Base-by-base conservation (phyloP, 2,797 vertebrate genomes). In the Manis javanica region DNA sequence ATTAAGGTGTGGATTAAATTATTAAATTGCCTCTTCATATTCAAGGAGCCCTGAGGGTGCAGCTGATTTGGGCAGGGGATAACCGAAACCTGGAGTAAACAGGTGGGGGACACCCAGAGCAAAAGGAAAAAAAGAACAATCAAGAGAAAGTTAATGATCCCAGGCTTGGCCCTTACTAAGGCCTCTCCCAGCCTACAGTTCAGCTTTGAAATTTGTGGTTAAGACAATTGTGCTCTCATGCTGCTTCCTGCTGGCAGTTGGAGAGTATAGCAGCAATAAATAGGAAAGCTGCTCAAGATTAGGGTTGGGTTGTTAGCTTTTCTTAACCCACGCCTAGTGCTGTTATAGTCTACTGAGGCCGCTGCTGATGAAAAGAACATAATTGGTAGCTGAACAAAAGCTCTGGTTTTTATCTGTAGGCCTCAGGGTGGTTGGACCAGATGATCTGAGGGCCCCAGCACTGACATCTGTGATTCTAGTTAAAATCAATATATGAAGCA, bases 221-320 rank as follows among this genome's bases (percentile, higher is more conserved):
- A 11, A 42, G 42, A 4, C 0, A 10, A 37, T 51, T 5, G 2
- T 92, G 96, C 2, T 57, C 85, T 78, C 8, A 0, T 79, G 75
- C 96, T 97, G 96, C 94, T 96, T 23, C 92, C 94, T 96, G 90
- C 85, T 94, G 97, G 83, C 85, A 15, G 0, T 9, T 8, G 0
- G 0, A 7, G 55, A 59, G 69, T 10, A 85, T 4, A 77, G 79
- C 86, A 61, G 26, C 61, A 57, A 42, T n/a, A 26, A 21, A 23
- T 19, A 18, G 51, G 16, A 72, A 53, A 31, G n/a, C 55, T 0
- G 29, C 23, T 61, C 14, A 0, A 66, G 46, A 26, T 64, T 1
- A 46, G 49, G 34, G 53, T 75, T n/a, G 31, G 1, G 16, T 34
- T 21, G 19, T 63, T 31, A 3, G 63, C 39, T 90, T 91, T 26